A percentile compares a stretch with the other conserved stretches of the same genome.
Conservation (phyloP, 2,113 vertebrate genomes). For the Sylvietta virens region DNA sequence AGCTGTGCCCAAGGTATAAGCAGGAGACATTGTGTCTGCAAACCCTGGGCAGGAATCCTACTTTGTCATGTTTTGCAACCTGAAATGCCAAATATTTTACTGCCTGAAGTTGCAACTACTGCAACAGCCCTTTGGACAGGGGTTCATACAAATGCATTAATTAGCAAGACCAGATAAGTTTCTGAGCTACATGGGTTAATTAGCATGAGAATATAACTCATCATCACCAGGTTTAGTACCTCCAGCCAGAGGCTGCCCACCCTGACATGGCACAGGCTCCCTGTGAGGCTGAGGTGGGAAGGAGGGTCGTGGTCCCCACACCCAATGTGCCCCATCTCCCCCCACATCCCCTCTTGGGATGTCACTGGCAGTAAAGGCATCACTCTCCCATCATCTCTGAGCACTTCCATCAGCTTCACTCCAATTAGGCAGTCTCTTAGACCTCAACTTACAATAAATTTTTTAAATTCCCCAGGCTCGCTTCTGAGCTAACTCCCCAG, state of each 20-base stretch:
- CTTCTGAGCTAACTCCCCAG: background rate
- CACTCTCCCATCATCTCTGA: background rate
- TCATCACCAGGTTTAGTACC: background rate
- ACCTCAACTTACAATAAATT: background rate
- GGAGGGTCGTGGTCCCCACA: background rate
- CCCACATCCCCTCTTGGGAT: too few relatives aligned
- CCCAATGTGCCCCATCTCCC: accelerated
- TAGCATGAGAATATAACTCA: background rate
- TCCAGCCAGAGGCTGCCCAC: background rate
- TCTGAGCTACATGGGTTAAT: background rate
- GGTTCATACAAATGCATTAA: background rate
- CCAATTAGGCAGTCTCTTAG: background rate
- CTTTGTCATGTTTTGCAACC: background rate
- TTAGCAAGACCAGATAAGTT: background rate
- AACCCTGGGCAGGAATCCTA: background rate
- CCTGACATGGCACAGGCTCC: background rate
- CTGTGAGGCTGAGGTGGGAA: background rate
- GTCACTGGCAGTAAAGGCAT: background rate
- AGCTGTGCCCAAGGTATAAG: background rate
- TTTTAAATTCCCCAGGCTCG: background rate
- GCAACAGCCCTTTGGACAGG: background rate
- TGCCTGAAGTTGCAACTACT: background rate
- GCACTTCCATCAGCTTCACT: background rate
- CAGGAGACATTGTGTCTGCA: background rate
- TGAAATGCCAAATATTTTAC: background rate